Conservation (phyloP, 2,113 vertebrate species). For the Lates calcarifer region DNA sequence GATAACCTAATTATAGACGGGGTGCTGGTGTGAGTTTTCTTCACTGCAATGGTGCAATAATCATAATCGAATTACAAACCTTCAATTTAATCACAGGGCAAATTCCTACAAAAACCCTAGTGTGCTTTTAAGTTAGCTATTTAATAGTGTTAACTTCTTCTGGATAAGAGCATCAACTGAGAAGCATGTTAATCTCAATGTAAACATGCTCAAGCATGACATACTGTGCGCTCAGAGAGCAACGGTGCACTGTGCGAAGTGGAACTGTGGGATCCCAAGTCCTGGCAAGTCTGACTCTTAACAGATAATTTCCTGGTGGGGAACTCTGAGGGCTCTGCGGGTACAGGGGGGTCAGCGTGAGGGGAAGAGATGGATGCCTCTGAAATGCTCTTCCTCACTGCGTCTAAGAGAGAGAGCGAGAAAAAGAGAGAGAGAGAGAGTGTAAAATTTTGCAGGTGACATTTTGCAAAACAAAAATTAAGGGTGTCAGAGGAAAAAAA, state of each 20-base stretch:
- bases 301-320: constrained; percentile 77
- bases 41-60: constrained; percentile 4
- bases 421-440: background rate
- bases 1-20: constrained; percentile 2
- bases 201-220: constrained; percentile 49
- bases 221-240: constrained; percentile 66
- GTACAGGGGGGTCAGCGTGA: constrained; percentile 77
- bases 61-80: constrained; percentile 22
- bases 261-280: constrained; percentile 77
- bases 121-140: constrained; percentile 25
- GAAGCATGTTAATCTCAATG: constrained; percentile 25
- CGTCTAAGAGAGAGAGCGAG: constrained; percentile 66
- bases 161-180: constrained; percentile 33
- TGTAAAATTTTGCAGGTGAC: too few species aligned
- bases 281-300: constrained; percentile 87
- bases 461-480: constrained; percentile 2
- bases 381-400: constrained; percentile 88
- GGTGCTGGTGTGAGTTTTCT: background rate
- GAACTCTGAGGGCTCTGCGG: constrained; percentile 44
- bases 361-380: constrained; percentile 84
- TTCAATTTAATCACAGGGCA: constrained; percentile 11
- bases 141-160: constrained; percentile 17
- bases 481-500: constrained; percentile 10
- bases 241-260: constrained; percentile 45
- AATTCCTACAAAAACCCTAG: constrained; percentile 21